A percentile compares a stretch with the other conserved stretches of the same genome.
Evolutionary conservation across 30 jellyfish, hydroid and myxozoan species (phyloP).

Genomic region (Aurelia coerulea): DNA sequence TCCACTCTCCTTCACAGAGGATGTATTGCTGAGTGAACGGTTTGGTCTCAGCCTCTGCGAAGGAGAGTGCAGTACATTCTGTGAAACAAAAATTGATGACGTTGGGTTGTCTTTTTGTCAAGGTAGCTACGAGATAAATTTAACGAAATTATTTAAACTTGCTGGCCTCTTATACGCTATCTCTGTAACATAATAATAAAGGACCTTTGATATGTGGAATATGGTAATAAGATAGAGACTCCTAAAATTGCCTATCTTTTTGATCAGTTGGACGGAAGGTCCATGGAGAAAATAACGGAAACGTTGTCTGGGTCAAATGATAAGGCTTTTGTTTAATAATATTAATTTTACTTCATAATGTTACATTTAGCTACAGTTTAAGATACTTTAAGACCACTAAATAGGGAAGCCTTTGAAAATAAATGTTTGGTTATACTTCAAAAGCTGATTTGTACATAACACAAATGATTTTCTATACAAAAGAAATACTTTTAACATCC

Average conservation of each 20-base stretch:
- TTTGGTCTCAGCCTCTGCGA: no score
- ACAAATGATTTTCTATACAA: not conserved
- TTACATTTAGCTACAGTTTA: slow-evolving; percentile 26
- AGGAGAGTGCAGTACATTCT: no score
- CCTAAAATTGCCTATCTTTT: slow-evolving; percentile 1
- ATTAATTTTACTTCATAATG: slow-evolving; percentile 7
- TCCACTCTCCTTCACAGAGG: no score
- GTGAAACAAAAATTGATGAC: no score
- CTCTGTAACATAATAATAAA: not conserved
- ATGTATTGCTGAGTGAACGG: no score
- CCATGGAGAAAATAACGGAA: slow-evolving; percentile 25
- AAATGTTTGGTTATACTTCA: not conserved
- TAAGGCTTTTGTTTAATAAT: slow-evolving; percentile 26
- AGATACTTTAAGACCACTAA: slow-evolving; percentile 36
- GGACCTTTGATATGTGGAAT: slow-evolving; percentile 27
- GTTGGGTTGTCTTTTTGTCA: no score
- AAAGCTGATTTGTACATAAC: slow-evolving; percentile 37
- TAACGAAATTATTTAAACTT: no score
- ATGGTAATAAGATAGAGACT: slow-evolving; percentile 36
- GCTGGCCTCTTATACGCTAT: no score
- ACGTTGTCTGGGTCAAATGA: slow-evolving; percentile 55
- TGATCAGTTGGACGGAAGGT: slow-evolving; percentile 38
- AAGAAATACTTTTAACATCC: not conserved
- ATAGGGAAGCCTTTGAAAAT: not conserved
- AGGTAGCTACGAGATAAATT: no score